Conservation (phyloP, 2,888 invertebrate species). For the Physocephala rufipes region DNA sequence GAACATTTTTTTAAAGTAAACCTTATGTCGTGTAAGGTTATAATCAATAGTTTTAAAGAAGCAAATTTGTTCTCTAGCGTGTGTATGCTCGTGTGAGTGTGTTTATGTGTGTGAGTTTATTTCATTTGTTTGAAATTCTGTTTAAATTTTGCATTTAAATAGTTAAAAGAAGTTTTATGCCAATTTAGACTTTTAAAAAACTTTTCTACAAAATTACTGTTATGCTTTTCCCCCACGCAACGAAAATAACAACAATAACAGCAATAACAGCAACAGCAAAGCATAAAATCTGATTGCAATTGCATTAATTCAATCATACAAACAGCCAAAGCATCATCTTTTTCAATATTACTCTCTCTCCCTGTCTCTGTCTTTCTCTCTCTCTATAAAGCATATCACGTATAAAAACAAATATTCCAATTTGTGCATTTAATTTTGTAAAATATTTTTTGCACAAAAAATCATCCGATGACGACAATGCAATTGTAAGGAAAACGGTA, state of each 20-base stretch:
- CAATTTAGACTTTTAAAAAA: too few species aligned
- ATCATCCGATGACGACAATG: constrained; percentile 38
- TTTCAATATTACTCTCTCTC: too few species aligned
- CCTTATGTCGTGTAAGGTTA: background rate
- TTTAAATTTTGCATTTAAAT: constrained; percentile 38
- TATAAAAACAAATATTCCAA: background rate
- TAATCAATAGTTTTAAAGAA: too few species aligned
- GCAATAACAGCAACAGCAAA: constrained; percentile 12
- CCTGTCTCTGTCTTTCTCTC: too few species aligned
- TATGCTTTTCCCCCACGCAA: background rate
- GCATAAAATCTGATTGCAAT: too few species aligned
- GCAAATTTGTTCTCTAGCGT: too few species aligned
- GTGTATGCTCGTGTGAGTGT: too few species aligned
- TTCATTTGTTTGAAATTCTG: too few species aligned
- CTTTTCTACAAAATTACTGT: too few species aligned
- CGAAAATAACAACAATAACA: constrained; percentile 9
- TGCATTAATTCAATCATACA: too few species aligned
- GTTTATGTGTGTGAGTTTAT: too few species aligned
- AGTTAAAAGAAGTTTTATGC: constrained; percentile 24
- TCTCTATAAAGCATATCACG: constrained; percentile 12
- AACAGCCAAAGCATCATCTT: too few species aligned
- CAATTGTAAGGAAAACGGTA: constrained; percentile 6
- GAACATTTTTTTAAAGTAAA: background rate
- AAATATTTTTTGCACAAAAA: constrained; percentile 9
- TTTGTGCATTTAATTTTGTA: constrained; percentile 3